These are phyloP conservation scores for Phyllotreta cruciferae DNA, from an alignment of 2,888 invertebrate species.

Conservation along the genomic window DNA sequence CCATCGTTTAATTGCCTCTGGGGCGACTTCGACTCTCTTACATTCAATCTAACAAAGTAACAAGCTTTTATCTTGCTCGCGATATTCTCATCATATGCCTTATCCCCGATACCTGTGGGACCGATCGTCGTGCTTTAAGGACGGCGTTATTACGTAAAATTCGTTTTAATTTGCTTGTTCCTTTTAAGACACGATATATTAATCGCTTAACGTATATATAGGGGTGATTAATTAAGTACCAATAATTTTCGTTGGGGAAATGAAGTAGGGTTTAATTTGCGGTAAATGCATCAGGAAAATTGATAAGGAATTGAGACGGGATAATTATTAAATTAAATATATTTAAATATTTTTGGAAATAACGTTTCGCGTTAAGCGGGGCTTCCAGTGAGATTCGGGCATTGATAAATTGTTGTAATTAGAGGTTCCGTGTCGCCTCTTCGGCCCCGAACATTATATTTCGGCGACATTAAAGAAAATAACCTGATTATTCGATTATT, in stretches of 20 bases:
- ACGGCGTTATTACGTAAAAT: constrained; percentile 11
- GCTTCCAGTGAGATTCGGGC: constrained; percentile 6
- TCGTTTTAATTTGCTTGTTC: not conserved
- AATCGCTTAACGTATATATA: no score
- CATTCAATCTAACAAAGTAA: constrained; percentile 44
- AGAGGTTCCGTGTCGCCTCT: constrained; percentile 6
- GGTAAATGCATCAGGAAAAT: no score
- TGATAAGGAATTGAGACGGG: no score
- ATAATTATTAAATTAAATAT: no score
- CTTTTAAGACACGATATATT: no score
- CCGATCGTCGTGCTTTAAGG: constrained; percentile 22
- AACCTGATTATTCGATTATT: constrained; percentile 38
- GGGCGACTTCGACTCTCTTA: constrained; percentile 36
- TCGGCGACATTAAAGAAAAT: constrained; percentile 38
- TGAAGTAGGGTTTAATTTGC: no score
- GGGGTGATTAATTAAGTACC: no score
- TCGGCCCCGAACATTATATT: constrained; percentile 20
- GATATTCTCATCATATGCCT: constrained; percentile 32
- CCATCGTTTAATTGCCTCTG: constrained; percentile 41
- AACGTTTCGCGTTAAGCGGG: no score
- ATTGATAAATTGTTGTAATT: constrained; percentile 18
- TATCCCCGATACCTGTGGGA: constrained; percentile 28
- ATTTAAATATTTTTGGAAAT: no score
- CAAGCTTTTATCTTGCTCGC: constrained; percentile 36
- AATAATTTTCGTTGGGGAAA: no score